These are phyloP conservation scores for Pelmatolapia mariae DNA, from an alignment of 2,113 vertebrate genomes.

Conservation along the genomic window DNA sequence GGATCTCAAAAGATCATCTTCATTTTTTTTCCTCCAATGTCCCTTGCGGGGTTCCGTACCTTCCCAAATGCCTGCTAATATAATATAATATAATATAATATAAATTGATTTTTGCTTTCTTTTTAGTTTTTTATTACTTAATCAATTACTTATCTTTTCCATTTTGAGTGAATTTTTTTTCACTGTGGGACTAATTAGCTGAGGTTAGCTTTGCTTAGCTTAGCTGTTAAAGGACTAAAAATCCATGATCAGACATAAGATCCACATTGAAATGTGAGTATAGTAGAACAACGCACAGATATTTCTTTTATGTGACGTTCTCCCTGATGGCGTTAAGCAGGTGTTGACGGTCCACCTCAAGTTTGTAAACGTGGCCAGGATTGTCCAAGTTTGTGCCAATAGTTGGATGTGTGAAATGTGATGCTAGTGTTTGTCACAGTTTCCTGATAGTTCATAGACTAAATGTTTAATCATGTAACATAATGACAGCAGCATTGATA, in stretches of 20 bases:
- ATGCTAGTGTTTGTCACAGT: neutral
- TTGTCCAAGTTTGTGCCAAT: neutral
- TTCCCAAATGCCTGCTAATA: neutral
- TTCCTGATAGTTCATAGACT: neutral
- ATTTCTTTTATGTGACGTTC: neutral
- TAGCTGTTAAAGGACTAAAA: neutral
- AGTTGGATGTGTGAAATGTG: neutral
- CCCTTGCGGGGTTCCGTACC: neutral
- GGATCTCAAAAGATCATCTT: neutral
- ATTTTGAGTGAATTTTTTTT: neutral
- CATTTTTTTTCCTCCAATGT: neutral
- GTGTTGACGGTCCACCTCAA: neutral
- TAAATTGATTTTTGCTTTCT: neutral
- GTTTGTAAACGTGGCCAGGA: neutral
- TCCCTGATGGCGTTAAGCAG: neutral
- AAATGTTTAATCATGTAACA: neutral
- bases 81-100: neutral
- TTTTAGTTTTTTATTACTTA: neutral
- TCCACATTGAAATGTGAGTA: neutral
- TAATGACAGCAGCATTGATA: neutral
- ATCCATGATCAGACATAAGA: neutral
- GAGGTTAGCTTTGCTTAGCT: neutral
- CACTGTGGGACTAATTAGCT: neutral
- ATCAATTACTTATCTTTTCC: neutral
- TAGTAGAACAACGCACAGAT: neutral